These are phyloP conservation scores for Troilus luridus DNA, from an alignment of 2,888 invertebrate species.

Conservation along the genomic window DNA sequence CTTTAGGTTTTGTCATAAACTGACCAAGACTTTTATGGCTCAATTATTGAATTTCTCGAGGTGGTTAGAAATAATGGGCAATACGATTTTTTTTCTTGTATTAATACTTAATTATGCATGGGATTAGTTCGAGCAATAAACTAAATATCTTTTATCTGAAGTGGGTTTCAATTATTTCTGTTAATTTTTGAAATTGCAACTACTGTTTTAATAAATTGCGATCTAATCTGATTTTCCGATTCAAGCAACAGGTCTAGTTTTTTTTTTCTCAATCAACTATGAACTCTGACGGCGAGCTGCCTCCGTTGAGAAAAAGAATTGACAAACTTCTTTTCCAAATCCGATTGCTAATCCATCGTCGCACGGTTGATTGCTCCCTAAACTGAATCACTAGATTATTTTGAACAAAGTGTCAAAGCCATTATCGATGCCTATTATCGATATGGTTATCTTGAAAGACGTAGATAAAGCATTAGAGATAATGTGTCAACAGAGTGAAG, in stretches of 20 bases:
- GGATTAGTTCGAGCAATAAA: background rate
- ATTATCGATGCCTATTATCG: background rate
- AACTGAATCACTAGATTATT: background rate
- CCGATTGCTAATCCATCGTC: background rate
- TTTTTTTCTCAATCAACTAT: slow-evolving; percentile 10
- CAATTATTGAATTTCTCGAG: too few relatives aligned
- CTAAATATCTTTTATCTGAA: background rate
- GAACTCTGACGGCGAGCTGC: background rate
- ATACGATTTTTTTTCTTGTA: too few relatives aligned
- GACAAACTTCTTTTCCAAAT: slow-evolving; percentile 7
- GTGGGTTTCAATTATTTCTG: background rate
- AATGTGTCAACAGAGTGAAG: background rate
- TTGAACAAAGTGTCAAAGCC: background rate
- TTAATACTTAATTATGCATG: background rate
- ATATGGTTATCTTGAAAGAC: background rate
- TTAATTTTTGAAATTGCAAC: background rate
- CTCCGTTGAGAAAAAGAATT: background rate
- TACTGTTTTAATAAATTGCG: background rate
- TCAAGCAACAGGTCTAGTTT: background rate
- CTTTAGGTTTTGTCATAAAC: too few relatives aligned
- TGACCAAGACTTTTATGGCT: too few relatives aligned
- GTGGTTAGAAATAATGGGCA: too few relatives aligned
- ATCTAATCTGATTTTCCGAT: slow-evolving; percentile 9
- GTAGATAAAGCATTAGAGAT: background rate
- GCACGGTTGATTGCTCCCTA: background rate